A percentile compares a stretch with the other conserved stretches of the same genome.
These are phyloP conservation scores for Cinclus cinclus DNA, from an alignment of 2,113 vertebrate genomes.

Conservation along the genomic window DNA sequence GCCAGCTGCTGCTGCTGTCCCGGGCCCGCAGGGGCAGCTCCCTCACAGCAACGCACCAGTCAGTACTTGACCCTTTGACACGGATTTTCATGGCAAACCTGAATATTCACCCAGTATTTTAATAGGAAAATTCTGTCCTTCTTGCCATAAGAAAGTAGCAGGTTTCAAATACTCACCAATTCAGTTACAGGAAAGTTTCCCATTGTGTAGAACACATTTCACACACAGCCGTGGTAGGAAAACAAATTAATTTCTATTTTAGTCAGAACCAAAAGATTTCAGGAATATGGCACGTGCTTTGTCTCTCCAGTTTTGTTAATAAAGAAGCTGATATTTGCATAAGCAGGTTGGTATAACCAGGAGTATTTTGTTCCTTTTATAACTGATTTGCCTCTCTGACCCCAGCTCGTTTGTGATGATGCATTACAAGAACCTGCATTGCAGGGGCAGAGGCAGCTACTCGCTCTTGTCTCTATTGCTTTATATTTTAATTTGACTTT, in stretches of 20 bases:
- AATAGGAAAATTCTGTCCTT: neutral
- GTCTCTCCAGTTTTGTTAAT: neutral
- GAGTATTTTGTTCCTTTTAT: neutral
- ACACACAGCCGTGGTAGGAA: neutral
- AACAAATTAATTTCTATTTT: neutral
- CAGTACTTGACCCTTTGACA: neutral
- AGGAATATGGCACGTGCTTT: neutral
- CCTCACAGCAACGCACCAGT: neutral
- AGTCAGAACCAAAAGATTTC: neutral
- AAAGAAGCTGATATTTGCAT: neutral
- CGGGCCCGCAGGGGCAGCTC: neutral
- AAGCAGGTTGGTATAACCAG: neutral
- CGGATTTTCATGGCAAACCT: neutral
- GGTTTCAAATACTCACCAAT: neutral
- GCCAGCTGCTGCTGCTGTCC: neutral
- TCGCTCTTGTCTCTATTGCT: neutral
- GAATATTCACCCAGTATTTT: neutral
- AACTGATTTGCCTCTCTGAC: neutral
- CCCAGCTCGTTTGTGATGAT: neutral
- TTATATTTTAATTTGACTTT: conserved; percentile 41
- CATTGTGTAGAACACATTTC: neutral
- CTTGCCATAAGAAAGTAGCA: neutral
- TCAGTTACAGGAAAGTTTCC: neutral
- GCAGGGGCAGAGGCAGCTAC: conserved; percentile 10
- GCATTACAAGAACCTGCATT: conserved; percentile 1